phyloP scores from a whole-genome alignment of 2,888 invertebrate species.

The Anaspis maculata region DNA sequence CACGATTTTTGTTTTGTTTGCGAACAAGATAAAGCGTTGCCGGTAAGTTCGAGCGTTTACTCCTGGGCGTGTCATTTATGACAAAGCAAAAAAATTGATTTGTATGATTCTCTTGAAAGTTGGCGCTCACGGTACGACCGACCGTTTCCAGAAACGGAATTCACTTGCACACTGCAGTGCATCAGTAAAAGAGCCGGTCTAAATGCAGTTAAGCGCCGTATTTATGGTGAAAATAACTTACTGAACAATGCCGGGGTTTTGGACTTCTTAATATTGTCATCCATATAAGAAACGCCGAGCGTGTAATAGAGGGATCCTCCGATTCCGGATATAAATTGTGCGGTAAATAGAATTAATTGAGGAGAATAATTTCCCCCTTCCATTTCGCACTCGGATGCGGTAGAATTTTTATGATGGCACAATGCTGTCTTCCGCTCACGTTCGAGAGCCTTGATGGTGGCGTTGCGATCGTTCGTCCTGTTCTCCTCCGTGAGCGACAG shows the following conservation, averaged over 20 bases:
- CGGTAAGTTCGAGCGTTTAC: too few relatives aligned
- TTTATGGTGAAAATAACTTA: constrained; percentile 29
- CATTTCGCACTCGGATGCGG: constrained; percentile 30
- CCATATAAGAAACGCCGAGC: constrained; percentile 64
- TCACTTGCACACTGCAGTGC: too few relatives aligned
- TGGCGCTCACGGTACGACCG: too few relatives aligned
- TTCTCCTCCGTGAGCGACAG: constrained; percentile 53
- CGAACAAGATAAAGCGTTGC: too few relatives aligned
- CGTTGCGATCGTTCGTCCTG: constrained; percentile 43
- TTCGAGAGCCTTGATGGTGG: constrained; percentile 41
- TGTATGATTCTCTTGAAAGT: too few relatives aligned
- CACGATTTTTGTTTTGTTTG: too few relatives aligned
- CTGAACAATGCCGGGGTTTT: constrained; percentile 64
- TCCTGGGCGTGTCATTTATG: too few relatives aligned
- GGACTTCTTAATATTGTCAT: constrained; percentile 66
- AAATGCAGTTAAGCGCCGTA: too few relatives aligned
- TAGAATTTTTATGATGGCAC: constrained; percentile 40
- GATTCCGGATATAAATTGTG: constrained; percentile 63
- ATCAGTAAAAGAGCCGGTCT: constrained; percentile 1
- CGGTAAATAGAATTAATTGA: constrained; percentile 52
- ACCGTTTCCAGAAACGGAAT: too few relatives aligned
- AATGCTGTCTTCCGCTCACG: constrained; percentile 49
- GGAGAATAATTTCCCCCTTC: constrained; percentile 52
- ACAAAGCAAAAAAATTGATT: too few relatives aligned
- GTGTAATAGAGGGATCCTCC: constrained; percentile 63